phyloP scores from a whole-genome alignment of 2,113 vertebrate species.

The Sigmodon hispidus region DNA sequence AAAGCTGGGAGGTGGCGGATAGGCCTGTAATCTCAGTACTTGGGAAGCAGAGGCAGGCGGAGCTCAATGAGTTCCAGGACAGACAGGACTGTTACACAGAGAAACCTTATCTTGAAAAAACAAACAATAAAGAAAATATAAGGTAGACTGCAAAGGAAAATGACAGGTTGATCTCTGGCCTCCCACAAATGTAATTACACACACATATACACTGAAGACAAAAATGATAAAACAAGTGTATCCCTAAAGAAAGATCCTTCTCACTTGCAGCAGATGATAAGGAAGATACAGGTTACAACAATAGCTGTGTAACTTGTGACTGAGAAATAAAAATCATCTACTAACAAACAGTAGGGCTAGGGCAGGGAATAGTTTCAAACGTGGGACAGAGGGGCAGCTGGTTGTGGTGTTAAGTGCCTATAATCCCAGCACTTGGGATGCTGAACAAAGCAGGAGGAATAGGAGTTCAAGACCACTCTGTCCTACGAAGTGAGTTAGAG shows the following conservation, averaged over 20 bases:
- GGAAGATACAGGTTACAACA: neutral
- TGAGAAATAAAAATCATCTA: slow-evolving; percentile 36
- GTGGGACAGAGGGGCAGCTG: neutral
- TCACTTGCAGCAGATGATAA: neutral
- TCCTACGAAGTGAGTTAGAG: no score
- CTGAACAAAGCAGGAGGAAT: neutral
- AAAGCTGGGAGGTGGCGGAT: no score
- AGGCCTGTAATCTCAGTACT: no score
- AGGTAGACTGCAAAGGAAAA: neutral
- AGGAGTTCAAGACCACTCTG: neutral
- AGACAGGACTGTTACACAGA: no score
- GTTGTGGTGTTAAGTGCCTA: no score
- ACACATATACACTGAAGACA: neutral
- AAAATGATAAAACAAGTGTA: neutral
- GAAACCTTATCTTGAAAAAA: neutral
- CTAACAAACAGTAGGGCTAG: neutral
- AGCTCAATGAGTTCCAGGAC: neutral
- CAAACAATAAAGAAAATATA: neutral
- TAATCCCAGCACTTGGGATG: neutral
- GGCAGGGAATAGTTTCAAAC: neutral
- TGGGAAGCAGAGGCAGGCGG: no score
- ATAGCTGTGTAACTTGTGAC: neutral
- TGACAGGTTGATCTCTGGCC: neutral
- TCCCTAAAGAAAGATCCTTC: slow-evolving; percentile 11
- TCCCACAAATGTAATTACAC: neutral